Percentiles rank a stretch among this genome's conserved stretches.
These are phyloP conservation scores for Aleiodes testaceus DNA, from an alignment of 2,888 invertebrate genomes.

Conservation along the genomic window DNA sequence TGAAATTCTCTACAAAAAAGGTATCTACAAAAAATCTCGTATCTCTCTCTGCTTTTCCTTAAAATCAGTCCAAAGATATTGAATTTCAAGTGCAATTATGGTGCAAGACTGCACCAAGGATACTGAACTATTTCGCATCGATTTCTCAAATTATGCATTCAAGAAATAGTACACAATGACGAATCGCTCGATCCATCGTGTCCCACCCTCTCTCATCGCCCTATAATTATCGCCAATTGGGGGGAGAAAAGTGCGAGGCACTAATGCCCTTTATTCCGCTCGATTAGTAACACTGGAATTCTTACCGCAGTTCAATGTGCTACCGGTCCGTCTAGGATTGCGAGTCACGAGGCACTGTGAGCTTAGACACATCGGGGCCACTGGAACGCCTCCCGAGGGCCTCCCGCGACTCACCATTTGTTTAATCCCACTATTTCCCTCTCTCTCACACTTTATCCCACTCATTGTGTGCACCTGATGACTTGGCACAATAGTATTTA, in stretches of 20 bases:
- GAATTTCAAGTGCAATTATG: no score
- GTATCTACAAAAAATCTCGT: no score
- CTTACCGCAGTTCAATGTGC: conserved; percentile 53
- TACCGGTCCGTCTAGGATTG: conserved; percentile 63
- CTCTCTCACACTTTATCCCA: conserved; percentile 41
- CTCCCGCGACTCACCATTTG: conserved; percentile 53
- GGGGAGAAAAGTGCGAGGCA: no score
- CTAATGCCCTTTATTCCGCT: no score
- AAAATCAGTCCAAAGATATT: no score
- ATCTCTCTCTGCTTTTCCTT: no score
- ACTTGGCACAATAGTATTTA: conserved; percentile 53
- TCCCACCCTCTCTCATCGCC: no score
- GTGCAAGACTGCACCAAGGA: no score
- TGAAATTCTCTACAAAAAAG: no score
- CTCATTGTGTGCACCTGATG: conserved; percentile 46
- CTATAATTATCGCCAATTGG: no score
- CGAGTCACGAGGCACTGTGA: conserved; percentile 68
- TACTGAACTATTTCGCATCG: no score
- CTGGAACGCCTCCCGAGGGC: conserved; percentile 58
- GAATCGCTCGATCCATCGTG: background rate
- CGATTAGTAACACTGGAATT: conserved; percentile 38
- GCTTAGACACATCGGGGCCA: conserved; percentile 68
- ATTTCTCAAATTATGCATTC: conserved; percentile 12
- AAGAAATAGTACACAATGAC: conserved; percentile 25
- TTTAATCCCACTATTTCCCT: conserved; percentile 37